Evolutionary conservation across 1,140 invertebrate genomes (phyloP).

Genomic region (Lasioglossum baleicum): DNA sequence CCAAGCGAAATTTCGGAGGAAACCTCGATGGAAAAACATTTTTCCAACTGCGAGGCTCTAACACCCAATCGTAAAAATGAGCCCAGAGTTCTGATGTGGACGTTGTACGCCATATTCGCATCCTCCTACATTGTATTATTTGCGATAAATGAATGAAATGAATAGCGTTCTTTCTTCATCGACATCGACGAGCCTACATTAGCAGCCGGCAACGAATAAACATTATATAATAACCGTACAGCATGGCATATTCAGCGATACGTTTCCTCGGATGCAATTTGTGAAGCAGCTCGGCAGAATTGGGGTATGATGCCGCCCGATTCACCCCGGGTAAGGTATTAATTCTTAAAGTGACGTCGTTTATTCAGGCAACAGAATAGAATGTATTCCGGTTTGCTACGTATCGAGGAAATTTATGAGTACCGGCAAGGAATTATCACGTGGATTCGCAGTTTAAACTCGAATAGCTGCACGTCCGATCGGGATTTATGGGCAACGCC

Average conservation of each 20-base stretch:
- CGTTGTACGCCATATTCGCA: too few species aligned
- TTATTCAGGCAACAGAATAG: conserved; percentile 20
- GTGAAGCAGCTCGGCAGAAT: too few species aligned
- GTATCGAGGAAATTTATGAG: conserved; percentile 25
- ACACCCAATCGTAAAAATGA: background rate
- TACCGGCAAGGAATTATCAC: conserved; percentile 41
- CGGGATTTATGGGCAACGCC: conserved; percentile 56
- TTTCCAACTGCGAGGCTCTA: background rate
- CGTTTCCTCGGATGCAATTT: too few species aligned
- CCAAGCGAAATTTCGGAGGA: conserved; percentile 9
- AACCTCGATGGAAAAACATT: background rate
- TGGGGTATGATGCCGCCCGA: background rate
- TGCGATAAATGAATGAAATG: too few species aligned
- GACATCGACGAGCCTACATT: too few species aligned
- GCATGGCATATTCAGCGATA: too few species aligned
- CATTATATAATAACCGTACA: too few species aligned
- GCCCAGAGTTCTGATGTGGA: too few species aligned
- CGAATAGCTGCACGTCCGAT: conserved; percentile 33
- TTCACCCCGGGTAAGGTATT: background rate
- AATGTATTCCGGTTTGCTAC: background rate
- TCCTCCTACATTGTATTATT: too few species aligned
- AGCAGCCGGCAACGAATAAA: too few species aligned
- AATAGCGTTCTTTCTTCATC: too few species aligned
- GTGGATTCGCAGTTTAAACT: conserved; percentile 51
- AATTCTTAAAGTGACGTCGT: conserved; percentile 18